Evolutionary conservation across 2,113 vertebrate genomes (phyloP).

Genomic region (Axis porcinus): DNA sequence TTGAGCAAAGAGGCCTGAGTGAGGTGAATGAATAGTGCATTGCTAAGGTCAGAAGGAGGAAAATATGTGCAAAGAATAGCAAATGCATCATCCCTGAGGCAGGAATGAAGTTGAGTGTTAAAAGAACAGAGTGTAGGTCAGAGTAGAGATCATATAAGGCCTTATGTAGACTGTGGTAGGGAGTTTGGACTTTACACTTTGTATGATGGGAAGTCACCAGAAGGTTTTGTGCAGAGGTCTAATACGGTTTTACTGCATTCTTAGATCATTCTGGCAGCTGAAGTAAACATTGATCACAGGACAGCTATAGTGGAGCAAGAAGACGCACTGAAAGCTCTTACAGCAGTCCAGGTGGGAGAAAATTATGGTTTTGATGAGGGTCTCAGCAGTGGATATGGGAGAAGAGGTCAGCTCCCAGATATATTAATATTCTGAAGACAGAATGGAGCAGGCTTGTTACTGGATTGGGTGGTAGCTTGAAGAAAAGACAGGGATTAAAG

Average conservation of each 20-base stretch:
- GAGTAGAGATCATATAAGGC: not conserved
- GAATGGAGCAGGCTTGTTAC: not conserved
- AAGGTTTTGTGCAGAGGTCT: not conserved
- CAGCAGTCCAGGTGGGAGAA: not conserved
- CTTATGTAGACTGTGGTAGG: not conserved
- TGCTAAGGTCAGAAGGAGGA: not conserved
- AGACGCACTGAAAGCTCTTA: not conserved
- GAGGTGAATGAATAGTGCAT: not conserved
- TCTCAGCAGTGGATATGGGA: not conserved
- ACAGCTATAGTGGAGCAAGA: not conserved
- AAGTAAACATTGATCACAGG: not conserved
- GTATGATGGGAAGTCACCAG: not conserved
- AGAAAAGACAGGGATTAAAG: not conserved
- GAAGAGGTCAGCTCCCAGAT: not conserved
- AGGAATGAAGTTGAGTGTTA: not conserved
- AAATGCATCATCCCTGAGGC: not conserved
- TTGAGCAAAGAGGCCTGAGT: not conserved
- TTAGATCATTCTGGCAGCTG: not conserved
- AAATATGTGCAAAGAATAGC: not conserved
- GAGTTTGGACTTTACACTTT: not conserved
- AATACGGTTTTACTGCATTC: not conserved
- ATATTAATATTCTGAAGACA: not conserved
- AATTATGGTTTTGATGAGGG: not conserved
- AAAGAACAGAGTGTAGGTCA: not conserved
- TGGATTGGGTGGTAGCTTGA: not conserved